Evolutionary conservation across 1,140 invertebrate genomes (phyloP).

Genomic region (Teleogryllus occipitalis): DNA sequence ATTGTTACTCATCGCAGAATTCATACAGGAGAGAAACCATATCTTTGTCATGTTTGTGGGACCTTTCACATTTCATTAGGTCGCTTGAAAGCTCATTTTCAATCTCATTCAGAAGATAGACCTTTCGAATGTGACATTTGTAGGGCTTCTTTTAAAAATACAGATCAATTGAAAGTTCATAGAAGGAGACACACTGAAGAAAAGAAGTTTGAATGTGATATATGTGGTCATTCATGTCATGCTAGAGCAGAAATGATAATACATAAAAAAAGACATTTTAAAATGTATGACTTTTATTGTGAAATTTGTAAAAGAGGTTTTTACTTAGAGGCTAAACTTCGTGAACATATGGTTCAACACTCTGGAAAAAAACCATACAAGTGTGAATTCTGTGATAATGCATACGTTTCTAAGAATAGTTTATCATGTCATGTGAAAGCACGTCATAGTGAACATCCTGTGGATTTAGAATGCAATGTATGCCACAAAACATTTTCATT

Average conservation of each 20-base stretch:
- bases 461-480: constrained; percentile 34
- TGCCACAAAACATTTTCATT: constrained; percentile 40
- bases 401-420: constrained; percentile 25
- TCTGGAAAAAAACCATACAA: constrained; percentile 37
- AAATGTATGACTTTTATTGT: constrained; percentile 35
- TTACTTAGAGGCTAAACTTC: constrained; percentile 32
- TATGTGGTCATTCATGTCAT: constrained; percentile 36
- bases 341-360: constrained; percentile 37
- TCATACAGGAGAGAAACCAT: constrained; percentile 19
- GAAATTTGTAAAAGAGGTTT: constrained; percentile 34
- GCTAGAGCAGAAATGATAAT: constrained; percentile 35
- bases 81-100: constrained; percentile 47
- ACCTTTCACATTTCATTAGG: constrained; percentile 32
- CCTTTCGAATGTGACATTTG: constrained; percentile 33
- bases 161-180: constrained; percentile 7
- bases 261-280: constrained; percentile 37
- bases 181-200: constrained; percentile 9
- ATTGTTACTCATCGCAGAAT: neutral
- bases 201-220: constrained; percentile 35
- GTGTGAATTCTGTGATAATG: constrained; percentile 26
- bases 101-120: constrained; percentile 30
- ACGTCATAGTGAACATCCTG: constrained; percentile 28
- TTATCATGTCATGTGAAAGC: constrained; percentile 28
- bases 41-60: constrained; percentile 39
- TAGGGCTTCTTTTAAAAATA: constrained; percentile 38